Evolutionary conservation across 64 coral and sea anemone species (phyloP).

Genomic region (Stichodactyla helianthus): DNA sequence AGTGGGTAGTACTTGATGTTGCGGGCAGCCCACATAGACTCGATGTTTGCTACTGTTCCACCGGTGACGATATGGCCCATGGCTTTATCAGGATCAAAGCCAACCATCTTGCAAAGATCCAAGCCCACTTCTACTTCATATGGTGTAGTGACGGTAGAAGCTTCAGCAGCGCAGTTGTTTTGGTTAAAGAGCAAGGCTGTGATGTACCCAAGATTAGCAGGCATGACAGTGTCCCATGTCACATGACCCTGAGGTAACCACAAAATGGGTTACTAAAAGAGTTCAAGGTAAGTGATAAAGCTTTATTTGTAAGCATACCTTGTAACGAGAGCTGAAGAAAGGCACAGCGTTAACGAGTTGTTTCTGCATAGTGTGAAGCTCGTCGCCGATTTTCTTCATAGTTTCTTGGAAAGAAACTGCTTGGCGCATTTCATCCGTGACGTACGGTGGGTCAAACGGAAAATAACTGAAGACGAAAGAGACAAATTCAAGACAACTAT

Average conservation of each 20-base stretch:
- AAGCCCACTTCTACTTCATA: conserved; percentile 43
- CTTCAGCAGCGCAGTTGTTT: conserved; percentile 78
- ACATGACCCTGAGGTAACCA: conserved; percentile 48
- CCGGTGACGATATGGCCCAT: conserved; percentile 58
- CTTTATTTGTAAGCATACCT: conserved; percentile 25
- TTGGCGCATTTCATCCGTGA: conserved; percentile 61
- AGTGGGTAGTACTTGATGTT: conserved; percentile 71
- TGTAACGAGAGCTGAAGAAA: conserved; percentile 64
- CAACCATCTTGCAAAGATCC: conserved; percentile 63
- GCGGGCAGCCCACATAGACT: conserved; percentile 74
- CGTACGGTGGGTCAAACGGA: conserved; percentile 49
- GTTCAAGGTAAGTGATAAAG: too few relatives aligned
- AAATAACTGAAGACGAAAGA: conserved; percentile 33
- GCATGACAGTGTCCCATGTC: conserved; percentile 53
- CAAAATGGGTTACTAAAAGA: not conserved
- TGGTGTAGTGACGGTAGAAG: conserved; percentile 26
- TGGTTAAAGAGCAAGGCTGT: conserved; percentile 60
- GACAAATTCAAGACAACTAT: too few relatives aligned
- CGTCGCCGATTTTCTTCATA: conserved; percentile 24
- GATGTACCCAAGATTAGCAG: conserved; percentile 69
- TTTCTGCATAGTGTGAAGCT: conserved; percentile 47
- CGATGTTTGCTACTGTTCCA: conserved; percentile 63
- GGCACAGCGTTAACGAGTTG: conserved; percentile 61
- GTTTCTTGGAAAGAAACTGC: conserved; percentile 32
- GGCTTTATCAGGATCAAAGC: conserved; percentile 28